A percentile compares a stretch with the other conserved stretches of the same genome.
These are phyloP conservation scores for Rhinoraja longicauda DNA, from an alignment of 2,797 vertebrate genomes.

Conservation along the genomic window DNA sequence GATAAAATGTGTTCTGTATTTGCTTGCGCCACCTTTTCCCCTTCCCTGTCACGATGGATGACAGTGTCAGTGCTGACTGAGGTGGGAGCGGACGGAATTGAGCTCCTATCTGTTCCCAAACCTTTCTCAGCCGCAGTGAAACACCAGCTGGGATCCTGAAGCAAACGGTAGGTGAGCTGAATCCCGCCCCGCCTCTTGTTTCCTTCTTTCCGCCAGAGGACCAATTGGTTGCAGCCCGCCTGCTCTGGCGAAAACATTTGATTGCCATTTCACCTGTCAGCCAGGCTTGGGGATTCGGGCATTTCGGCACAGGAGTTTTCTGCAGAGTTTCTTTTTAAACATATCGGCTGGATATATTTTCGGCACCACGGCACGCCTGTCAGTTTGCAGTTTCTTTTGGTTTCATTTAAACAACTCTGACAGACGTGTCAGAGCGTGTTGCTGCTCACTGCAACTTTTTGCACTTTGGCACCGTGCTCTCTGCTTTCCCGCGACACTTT, in stretches of 20 bases:
- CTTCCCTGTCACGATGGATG: not conserved
- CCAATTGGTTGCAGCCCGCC: not conserved
- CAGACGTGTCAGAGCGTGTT: not conserved
- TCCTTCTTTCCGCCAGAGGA: not conserved
- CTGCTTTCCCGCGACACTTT: not conserved
- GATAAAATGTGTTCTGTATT: not conserved
- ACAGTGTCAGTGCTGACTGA: too few species aligned
- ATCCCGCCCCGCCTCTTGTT: not conserved
- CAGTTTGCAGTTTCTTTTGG: not conserved
- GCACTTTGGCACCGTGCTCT: not conserved
- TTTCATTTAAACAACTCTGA: not conserved
- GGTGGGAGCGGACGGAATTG: too few species aligned
- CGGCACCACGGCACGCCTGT: not conserved
- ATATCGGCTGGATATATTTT: not conserved
- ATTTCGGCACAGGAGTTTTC: too few species aligned
- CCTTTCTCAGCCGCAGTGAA: not conserved
- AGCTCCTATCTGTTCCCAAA: not conserved
- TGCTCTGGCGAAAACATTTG: not conserved
- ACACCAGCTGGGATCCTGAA: too few species aligned
- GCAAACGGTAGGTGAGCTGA: not conserved
- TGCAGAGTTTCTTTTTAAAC: not conserved
- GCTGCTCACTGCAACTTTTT: not conserved
- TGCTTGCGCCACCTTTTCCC: not conserved
- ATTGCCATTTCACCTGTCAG: slow-evolving; percentile 10
- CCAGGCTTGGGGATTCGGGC: not conserved